Percentiles rank a stretch among this genome's conserved stretches.
Conservation (phyloP, 2,888 invertebrate species). For the Aphelenchoides bicaudatus region DNA sequence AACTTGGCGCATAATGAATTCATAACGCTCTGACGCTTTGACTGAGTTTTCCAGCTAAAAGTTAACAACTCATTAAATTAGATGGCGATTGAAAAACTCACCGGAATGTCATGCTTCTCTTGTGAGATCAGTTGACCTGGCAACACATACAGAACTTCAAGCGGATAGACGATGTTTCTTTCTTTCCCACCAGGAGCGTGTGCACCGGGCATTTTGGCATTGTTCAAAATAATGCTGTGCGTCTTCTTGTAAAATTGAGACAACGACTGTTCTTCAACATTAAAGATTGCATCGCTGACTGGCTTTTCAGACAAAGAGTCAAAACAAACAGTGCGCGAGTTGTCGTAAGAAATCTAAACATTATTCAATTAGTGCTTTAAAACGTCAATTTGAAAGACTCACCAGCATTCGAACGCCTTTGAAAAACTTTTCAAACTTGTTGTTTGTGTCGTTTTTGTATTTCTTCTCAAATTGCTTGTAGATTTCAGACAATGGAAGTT, state of each 20-base stretch:
- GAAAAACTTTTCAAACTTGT: slow-evolving; percentile 9
- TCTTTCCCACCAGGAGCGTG: too few relatives aligned
- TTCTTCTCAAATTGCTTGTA: not conserved
- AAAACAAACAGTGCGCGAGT: slow-evolving; percentile 11
- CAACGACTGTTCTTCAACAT: slow-evolving; percentile 6
- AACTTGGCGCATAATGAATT: not conserved
- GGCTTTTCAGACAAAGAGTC: slow-evolving; percentile 13
- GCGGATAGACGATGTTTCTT: not conserved
- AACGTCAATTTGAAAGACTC: too few relatives aligned
- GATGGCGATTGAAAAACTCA: not conserved
- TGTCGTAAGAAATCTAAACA: too few relatives aligned
- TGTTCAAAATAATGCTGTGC: not conserved
- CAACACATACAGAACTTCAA: not conserved
- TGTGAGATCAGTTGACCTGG: not conserved
- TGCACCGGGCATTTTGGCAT: not conserved
- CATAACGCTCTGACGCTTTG: not conserved
- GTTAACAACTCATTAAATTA: not conserved
- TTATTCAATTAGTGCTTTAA: too few relatives aligned
- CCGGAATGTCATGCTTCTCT: not conserved
- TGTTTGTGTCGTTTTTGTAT: too few relatives aligned
- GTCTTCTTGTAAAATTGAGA: slow-evolving; percentile 11
- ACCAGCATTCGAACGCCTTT: slow-evolving; percentile 28
- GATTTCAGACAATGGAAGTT: too few relatives aligned
- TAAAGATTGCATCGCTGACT: slow-evolving; percentile 3
- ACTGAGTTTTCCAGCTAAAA: not conserved